A percentile compares a stretch with the other conserved stretches of the same genome.
Evolutionary conservation across 2,888 invertebrate species (phyloP).

Genomic region (Yponomeuta evonymella): DNA sequence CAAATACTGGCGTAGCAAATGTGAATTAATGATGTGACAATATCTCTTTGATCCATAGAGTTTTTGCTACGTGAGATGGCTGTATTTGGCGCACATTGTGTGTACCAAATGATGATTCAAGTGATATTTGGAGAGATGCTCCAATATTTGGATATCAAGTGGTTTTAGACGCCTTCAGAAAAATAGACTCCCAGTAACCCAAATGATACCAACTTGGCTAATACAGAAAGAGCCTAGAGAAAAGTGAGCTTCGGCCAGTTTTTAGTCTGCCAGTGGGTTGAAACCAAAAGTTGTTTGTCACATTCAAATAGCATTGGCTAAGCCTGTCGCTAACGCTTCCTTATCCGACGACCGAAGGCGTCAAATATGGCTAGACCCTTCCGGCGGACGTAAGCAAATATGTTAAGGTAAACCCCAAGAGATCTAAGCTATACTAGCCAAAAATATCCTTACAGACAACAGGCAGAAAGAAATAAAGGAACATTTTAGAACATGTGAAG

Average conservation of each 20-base stretch:
- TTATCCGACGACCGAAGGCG: slow-evolving; percentile 36
- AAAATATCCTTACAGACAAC: not conserved
- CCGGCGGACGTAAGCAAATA: slow-evolving; percentile 46
- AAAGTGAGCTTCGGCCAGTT: slow-evolving; percentile 13
- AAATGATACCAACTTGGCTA: too few species aligned
- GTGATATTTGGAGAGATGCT: too few species aligned
- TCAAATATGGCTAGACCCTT: slow-evolving; percentile 46
- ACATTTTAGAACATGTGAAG: not conserved
- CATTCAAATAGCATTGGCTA: slow-evolving; percentile 41
- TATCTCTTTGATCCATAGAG: not conserved
- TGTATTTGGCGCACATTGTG: not conserved
- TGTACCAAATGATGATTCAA: not conserved
- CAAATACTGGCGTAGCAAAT: slow-evolving; percentile 13
- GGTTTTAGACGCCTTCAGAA: too few species aligned
- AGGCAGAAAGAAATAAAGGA: not conserved
- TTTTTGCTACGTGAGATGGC: not conserved
- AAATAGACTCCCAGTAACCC: too few species aligned
- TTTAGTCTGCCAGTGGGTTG: slow-evolving; percentile 32
- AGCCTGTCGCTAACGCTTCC: slow-evolving; percentile 38
- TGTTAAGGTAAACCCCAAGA: slow-evolving; percentile 12
- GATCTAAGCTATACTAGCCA: not conserved
- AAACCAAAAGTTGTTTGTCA: slow-evolving; percentile 37
- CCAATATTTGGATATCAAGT: too few species aligned
- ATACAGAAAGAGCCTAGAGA: not conserved
- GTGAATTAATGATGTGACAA: slow-evolving; percentile 11